A percentile compares a stretch with the other conserved stretches of the same genome.
These are phyloP conservation scores for Morelia viridis DNA, from an alignment of 2,797 vertebrate species.

Conservation along the genomic window DNA sequence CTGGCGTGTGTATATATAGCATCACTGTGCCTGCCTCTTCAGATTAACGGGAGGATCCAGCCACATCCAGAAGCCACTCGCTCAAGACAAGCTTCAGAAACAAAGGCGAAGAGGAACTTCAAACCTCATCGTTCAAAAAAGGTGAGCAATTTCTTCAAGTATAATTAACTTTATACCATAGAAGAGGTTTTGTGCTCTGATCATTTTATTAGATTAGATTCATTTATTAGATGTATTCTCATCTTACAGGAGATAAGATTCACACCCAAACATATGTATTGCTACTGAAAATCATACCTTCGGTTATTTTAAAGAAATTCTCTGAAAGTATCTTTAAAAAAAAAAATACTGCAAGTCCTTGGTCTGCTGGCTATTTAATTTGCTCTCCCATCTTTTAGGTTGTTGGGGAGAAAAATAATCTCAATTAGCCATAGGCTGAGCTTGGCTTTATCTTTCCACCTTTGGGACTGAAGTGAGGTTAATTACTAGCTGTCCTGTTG, in stretches of 20 bases:
- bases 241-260: background rate
- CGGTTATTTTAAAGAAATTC: background rate
- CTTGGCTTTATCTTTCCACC: constrained; percentile 16
- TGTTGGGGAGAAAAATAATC: constrained; percentile 25
- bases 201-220: background rate
- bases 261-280: background rate
- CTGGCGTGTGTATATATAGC: constrained; percentile 58
- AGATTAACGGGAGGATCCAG: constrained; percentile 40
- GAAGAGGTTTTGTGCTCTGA: background rate
- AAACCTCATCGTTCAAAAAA: background rate
- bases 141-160: constrained; percentile 54
- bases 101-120: constrained; percentile 20
- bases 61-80: constrained; percentile 26
- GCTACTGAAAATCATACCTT: background rate
- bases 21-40: constrained; percentile 53
- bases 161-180: background rate
- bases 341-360: background rate
- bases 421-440: constrained; percentile 14
- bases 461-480: fast-evolving
- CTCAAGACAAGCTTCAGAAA: constrained; percentile 21
- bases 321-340: constrained; percentile 15
- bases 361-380: constrained; percentile 18
- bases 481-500: background rate
- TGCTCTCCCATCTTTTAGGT: background rate
- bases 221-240: background rate